phyloP scores from a whole-genome alignment of 2,113 vertebrate genomes.

The Dascyllus trimaculatus region DNA sequence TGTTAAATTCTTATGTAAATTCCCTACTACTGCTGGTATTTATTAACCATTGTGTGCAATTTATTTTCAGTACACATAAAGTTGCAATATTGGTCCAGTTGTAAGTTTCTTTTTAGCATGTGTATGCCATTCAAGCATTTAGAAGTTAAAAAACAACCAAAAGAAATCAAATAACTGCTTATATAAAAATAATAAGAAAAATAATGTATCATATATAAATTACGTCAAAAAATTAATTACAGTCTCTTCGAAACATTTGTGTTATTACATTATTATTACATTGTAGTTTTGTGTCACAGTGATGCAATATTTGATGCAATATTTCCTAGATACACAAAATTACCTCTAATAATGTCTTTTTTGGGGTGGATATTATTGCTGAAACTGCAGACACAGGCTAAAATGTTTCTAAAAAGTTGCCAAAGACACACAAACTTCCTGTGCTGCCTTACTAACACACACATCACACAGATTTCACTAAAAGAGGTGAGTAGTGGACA shows the following conservation, averaged over 20 bases:
- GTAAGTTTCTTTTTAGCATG: neutral
- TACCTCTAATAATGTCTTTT: no score
- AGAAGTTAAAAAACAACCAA: neutral
- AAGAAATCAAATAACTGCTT: neutral
- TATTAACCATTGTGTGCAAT: neutral
- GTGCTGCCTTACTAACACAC: slow-evolving; percentile 7
- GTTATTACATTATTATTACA: neutral
- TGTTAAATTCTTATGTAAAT: neutral
- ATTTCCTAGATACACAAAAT: neutral
- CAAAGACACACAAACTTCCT: neutral
- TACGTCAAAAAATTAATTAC: neutral
- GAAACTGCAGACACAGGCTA: neutral
- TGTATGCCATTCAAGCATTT: neutral
- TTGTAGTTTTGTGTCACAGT: neutral
- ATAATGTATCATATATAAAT: neutral
- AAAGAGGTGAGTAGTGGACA: slow-evolving; percentile 42
- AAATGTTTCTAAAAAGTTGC: neutral
- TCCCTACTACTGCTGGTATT: neutral
- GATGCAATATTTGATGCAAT: neutral
- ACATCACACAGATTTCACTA: slow-evolving; percentile 22
- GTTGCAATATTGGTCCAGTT: neutral
- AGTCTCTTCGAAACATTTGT: neutral
- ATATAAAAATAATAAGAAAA: neutral
- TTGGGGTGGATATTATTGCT: no score
- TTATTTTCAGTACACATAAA: neutral